Base-by-base conservation (phyloP, 2,113 vertebrate genomes). In the Nematolebias whitei region DNA sequence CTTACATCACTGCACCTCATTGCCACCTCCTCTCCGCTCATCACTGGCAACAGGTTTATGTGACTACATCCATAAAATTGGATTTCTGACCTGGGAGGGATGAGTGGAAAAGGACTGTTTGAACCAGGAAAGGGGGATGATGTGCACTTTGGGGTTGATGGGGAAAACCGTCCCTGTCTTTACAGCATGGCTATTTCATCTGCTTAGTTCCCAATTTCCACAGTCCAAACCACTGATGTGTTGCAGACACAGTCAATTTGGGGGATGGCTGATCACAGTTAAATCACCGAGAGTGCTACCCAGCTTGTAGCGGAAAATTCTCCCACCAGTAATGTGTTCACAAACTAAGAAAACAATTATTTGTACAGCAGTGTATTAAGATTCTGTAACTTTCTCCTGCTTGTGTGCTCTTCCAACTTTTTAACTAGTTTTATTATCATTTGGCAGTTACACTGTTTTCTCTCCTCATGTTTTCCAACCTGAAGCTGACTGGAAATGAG, bases 51-150 rank as follows among this genome's bases (percentile, higher is more conserved):
- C 67, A 80, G 77, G 82, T 84, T 71, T 67, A 73, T 86, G 85
- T 87, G 89, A 89, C 86, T 88, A 87, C 83, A 87, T 86, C 85
- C 88, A 90, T 88, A 90, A 91, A 91, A 91, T 93, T 92, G 82
- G 87, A 90, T 91, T 90, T 63, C 67, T 62, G 78, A 83, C 81
- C 89, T 87, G 82, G 85, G 86, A 86, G 49, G 80, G 81, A 86
- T 82, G 82, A 78, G 80, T 26, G 29, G 67, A 68, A 72, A 84
- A 76, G 67, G 72, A 69, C 61, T 56, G 47, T 87, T 86, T 83
- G 68, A 82, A 82, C 78, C 80, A 64, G 70, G 72, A 72, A 80
- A 76, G 58, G 67, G 54, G 80, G 71, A 83, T 82, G 80, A 85
- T 72, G 61, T 86, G 78, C 71, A 73, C 82, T 88, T 85, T 82